phyloP scores from a whole-genome alignment of 2,888 invertebrate species.

The Hylaea fasciaria region DNA sequence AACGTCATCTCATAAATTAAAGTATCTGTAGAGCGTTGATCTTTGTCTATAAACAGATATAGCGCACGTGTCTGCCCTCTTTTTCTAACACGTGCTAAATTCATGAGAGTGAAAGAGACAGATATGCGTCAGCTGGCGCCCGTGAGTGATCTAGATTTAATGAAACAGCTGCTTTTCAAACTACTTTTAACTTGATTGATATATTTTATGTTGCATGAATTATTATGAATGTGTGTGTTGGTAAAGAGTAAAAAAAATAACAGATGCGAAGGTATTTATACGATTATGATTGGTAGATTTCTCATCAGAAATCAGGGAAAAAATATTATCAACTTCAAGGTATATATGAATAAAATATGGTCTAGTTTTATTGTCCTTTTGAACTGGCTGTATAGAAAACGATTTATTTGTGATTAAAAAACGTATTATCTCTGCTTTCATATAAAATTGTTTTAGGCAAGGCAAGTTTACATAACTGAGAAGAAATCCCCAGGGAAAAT shows the following conservation, averaged over 20 bases:
- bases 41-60: constrained; percentile 28
- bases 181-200: constrained; percentile 28
- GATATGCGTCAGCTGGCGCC: background rate
- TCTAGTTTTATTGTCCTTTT: too few species aligned
- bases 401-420: too few species aligned
- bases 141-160: constrained; percentile 4
- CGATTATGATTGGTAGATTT: too few species aligned
- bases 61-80: constrained; percentile 23
- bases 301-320: too few species aligned
- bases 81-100: background rate
- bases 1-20: constrained; percentile 26
- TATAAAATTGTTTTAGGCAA: too few species aligned
- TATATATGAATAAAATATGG: too few species aligned
- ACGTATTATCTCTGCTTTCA: too few species aligned
- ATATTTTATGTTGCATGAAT: constrained; percentile 16
- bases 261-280: constrained; percentile 2
- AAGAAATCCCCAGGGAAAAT: too few species aligned
- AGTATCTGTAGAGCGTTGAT: constrained; percentile 31
- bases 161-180: constrained; percentile 23
- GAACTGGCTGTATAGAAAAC: too few species aligned
- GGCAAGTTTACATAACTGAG: too few species aligned
- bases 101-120: constrained; percentile 5
- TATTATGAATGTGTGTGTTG: constrained; percentile 14
- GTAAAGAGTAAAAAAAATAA: constrained; percentile 16
- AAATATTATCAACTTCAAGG: too few species aligned